These are phyloP conservation scores for Vanessa atalanta DNA, from an alignment of 1,140 invertebrate genomes.

Conservation along the genomic window DNA sequence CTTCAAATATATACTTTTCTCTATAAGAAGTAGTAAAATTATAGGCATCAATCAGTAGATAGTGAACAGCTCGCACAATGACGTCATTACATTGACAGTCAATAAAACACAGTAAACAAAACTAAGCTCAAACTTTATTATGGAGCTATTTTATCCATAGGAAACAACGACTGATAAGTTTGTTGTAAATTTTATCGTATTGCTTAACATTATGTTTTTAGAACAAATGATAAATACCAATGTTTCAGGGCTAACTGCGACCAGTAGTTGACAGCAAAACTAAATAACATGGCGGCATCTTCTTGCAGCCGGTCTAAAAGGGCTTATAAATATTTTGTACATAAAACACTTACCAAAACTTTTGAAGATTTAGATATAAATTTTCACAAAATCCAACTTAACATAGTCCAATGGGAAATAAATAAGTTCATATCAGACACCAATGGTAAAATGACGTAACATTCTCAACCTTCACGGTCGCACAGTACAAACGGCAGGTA, in stretches of 20 bases:
- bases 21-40: slow-evolving; percentile 11
- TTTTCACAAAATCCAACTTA: slow-evolving; percentile 53
- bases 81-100: slow-evolving; percentile 76
- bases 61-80: slow-evolving; percentile 47
- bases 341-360: slow-evolving; percentile 52
- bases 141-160: slow-evolving; percentile 12
- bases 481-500: slow-evolving; percentile 71
- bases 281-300: slow-evolving; percentile 80
- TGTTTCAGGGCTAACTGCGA: slow-evolving; percentile 61
- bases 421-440: slow-evolving; percentile 72
- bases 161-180: slow-evolving; percentile 27
- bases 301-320: slow-evolving; percentile 72
- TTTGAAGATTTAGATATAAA: slow-evolving; percentile 31
- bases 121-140: slow-evolving; percentile 41
- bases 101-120: slow-evolving; percentile 77
- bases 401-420: slow-evolving; percentile 59
- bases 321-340: slow-evolving; percentile 53
- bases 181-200: not conserved
- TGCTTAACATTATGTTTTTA: slow-evolving; percentile 38
- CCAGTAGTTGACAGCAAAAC: slow-evolving; percentile 75
- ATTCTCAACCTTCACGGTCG: slow-evolving; percentile 80
- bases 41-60: slow-evolving; percentile 17
- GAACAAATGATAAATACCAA: slow-evolving; percentile 50
- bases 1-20: not conserved
- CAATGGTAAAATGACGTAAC: slow-evolving; percentile 78